Evolutionary conservation across 2,888 invertebrate species (phyloP), one percentile per base, ranked within the genome.

Genomic region (Stegophylla sp.): DNA sequence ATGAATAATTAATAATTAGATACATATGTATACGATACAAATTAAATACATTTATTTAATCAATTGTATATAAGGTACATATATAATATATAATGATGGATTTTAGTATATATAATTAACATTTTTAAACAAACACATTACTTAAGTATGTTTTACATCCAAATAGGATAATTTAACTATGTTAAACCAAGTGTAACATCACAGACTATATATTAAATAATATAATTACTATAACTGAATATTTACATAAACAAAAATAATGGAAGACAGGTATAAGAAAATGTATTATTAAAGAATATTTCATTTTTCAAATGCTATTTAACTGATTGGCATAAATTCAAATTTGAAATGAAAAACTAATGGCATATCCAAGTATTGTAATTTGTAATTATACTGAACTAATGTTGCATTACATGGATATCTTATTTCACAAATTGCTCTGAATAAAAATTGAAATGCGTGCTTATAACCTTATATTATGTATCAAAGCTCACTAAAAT

Each of bases 171-270:
- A 26, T 43, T 41, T 41, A 53, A 10, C 20, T 41, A 75, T 51
- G 17, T 75, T 75, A 17, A 66, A 75, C 53, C 15, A 64, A 75
- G 34, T 51, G 20, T 34, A 64, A 73, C 73, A 74, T 73, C 48
- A 48, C 48, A 74, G 34, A 51, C 17, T 48, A 63, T 45, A 45
- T 51, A 64, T 63, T 64, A 51, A 34, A 71, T 53, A 45, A 48
- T 53, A 69, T 7, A 51, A 41, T 73, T 45, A 56, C 26, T 64
- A 63, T 51, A 53, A 66, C 23, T 66, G 26, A 43, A 53, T 71
- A 77, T 77, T 48, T 61, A 79, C 79, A 79, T 15, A 34, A n/a
- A 67, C n/a, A 77, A 34, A 77, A 69, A 61, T 61, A 79, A 69
- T 79, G 79, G 79, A 79, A 79, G 79, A 79, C 79, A 71, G n/a